Conservation (phyloP, 2,888 invertebrate species). For the Rhagium mordax region DNA sequence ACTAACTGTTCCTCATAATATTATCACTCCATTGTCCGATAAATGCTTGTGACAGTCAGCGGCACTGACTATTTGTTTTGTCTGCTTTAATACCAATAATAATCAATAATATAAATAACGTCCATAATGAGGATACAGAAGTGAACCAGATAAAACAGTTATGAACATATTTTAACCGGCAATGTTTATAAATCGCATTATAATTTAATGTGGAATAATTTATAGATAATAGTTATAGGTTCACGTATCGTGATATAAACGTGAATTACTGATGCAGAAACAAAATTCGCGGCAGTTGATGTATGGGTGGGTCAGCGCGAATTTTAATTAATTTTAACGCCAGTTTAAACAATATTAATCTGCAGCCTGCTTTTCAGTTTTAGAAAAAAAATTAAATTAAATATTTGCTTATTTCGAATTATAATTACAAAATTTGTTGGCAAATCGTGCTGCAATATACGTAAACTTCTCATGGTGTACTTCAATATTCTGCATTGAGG, state of each 20-base stretch:
- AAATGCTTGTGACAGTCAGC: background rate
- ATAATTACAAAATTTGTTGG: too few species aligned
- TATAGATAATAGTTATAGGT: background rate
- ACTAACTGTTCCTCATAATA: background rate
- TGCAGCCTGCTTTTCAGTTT: too few species aligned
- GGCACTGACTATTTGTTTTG: background rate
- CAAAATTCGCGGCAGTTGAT: background rate
- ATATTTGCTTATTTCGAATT: too few species aligned
- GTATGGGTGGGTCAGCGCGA: background rate
- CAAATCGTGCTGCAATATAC: too few species aligned
- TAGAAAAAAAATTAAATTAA: too few species aligned
- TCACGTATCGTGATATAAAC: background rate
- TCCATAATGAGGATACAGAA: background rate
- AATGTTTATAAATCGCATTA: background rate
- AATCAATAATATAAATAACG: slow-evolving; percentile 11
- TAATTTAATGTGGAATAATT: background rate
- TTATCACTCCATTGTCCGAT: background rate
- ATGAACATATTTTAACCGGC: slow-evolving; percentile 2
- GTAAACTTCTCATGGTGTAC: too few species aligned
- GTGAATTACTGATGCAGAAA: background rate
- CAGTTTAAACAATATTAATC: too few species aligned
- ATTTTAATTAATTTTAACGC: background rate
- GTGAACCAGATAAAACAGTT: background rate
- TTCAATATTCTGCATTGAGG: too few species aligned
- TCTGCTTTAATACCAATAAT: background rate